Evolutionary conservation across 2,888 invertebrate genomes (phyloP).

Genomic region (Clostera curtula): DNA sequence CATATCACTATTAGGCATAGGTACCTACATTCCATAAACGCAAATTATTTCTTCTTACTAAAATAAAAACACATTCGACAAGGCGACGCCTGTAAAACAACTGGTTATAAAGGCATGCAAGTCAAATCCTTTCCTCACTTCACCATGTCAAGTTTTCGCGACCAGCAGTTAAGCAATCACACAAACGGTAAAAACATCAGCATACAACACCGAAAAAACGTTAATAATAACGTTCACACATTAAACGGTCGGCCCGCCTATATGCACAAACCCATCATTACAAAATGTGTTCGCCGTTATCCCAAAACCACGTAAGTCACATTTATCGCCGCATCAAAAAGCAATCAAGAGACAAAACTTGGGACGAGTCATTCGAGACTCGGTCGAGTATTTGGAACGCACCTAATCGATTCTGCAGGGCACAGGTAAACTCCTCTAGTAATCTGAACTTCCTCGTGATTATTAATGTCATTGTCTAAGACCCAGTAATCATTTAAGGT

Average conservation of each 20-base stretch:
- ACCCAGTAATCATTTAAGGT: no score
- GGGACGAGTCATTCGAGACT: conserved; percentile 50
- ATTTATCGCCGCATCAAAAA: conserved; percentile 72
- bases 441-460: no score
- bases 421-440: no score
- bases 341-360: conserved; percentile 69
- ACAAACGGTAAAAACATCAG: conserved; percentile 1
- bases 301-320: conserved; percentile 69
- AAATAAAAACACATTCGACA: no score
- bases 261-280: conserved; percentile 61
- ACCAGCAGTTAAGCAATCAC: no score
- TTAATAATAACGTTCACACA: conserved; percentile 57
- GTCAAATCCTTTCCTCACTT: no score
- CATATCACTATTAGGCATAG: conserved; percentile 3
- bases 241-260: conserved; percentile 52
- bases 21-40: neutral
- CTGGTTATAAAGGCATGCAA: no score
- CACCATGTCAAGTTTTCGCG: no score
- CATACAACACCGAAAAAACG: conserved; percentile 29
- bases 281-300: conserved; percentile 51
- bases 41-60: no score
- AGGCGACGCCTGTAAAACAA: no score
- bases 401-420: conserved; percentile 55
- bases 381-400: conserved; percentile 43
- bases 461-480: no score